Conservation (phyloP, 2,797 vertebrate species). For the Jordanella pulchra region DNA sequence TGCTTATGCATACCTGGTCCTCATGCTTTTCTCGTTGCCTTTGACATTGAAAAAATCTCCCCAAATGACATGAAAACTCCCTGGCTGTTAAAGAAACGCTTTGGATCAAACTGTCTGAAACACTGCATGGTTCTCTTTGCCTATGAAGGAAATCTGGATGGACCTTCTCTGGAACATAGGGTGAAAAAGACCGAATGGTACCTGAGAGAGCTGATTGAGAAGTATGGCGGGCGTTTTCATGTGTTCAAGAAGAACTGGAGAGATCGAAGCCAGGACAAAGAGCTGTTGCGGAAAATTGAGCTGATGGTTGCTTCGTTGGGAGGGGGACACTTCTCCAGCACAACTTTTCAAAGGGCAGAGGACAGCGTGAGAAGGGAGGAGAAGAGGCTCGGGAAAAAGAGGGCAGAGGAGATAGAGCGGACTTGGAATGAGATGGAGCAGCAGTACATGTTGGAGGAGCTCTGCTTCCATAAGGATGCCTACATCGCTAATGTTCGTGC, state of each 20-base stretch:
- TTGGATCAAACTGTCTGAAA: conserved; percentile 67
- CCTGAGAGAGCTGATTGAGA: conserved; percentile 71
- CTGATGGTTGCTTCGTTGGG: conserved; percentile 66
- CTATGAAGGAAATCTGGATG: conserved; percentile 63
- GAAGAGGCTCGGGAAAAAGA: conserved; percentile 68
- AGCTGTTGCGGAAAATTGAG: conserved; percentile 77
- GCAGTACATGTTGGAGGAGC: conserved; percentile 64
- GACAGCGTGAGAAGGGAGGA: conserved; percentile 72
- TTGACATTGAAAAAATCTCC: conserved; percentile 78
- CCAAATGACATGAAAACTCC: conserved; percentile 65
- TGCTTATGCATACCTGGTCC: conserved; percentile 80
- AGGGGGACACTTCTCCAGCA: conserved; percentile 67
- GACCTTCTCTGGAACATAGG: conserved; percentile 48
- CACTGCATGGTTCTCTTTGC: conserved; percentile 76
- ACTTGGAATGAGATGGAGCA: conserved; percentile 66
- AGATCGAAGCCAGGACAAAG: conserved; percentile 58
- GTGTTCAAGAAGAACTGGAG: conserved; percentile 77
- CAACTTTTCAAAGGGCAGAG: conserved; percentile 74
- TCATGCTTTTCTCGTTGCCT: conserved; percentile 78
- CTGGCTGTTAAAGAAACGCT: conserved; percentile 67
- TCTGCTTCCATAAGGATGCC: conserved; percentile 62
- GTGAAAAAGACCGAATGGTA: conserved; percentile 70
- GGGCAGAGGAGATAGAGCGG: conserved; percentile 60
- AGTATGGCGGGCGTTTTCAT: conserved; percentile 72
- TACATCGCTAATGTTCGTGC: conserved; percentile 49